These are phyloP conservation scores for Telenomus remus DNA, from an alignment of 1,140 invertebrate species.

Conservation along the genomic window DNA sequence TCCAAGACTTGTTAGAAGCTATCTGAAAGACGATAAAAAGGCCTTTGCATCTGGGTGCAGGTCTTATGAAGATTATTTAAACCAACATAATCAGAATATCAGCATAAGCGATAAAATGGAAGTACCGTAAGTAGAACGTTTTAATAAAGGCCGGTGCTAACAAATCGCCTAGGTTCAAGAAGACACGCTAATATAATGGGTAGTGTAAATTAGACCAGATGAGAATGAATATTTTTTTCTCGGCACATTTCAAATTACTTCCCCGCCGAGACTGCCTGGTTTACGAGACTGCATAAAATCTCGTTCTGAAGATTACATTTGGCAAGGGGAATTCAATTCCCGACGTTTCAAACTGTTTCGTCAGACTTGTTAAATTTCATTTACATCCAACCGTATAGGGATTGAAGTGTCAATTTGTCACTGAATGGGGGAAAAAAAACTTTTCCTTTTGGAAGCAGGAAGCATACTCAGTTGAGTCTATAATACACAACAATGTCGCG, in stretches of 20 bases:
- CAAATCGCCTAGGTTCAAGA: slow-evolving; percentile 12
- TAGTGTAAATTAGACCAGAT: slow-evolving; percentile 29
- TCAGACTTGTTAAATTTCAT: too few relatives aligned
- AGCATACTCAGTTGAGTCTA: too few relatives aligned
- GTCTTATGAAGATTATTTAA: slow-evolving; percentile 8
- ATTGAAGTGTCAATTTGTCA: too few relatives aligned
- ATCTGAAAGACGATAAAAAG: too few relatives aligned
- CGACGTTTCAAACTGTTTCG: too few relatives aligned
- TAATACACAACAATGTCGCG: too few relatives aligned
- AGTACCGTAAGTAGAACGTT: slow-evolving; percentile 14
- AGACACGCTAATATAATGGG: slow-evolving; percentile 16
- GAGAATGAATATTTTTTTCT: slow-evolving; percentile 36
- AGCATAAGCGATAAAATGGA: slow-evolving; percentile 20
- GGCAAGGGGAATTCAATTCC: not conserved
- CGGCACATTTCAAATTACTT: slow-evolving; percentile 37
- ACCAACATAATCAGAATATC: slow-evolving; percentile 1
- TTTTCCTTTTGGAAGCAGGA: too few relatives aligned
- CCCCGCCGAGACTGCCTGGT: slow-evolving; percentile 5
- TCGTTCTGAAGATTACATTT: not conserved
- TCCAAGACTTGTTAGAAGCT: too few relatives aligned
- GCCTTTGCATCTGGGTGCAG: not conserved
- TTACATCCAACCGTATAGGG: too few relatives aligned
- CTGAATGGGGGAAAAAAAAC: too few relatives aligned
- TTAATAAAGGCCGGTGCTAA: slow-evolving; percentile 22
- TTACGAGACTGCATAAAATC: not conserved